phyloP scores from a whole-genome alignment of 1,140 invertebrate species.

The Drosophila subobscura region DNA sequence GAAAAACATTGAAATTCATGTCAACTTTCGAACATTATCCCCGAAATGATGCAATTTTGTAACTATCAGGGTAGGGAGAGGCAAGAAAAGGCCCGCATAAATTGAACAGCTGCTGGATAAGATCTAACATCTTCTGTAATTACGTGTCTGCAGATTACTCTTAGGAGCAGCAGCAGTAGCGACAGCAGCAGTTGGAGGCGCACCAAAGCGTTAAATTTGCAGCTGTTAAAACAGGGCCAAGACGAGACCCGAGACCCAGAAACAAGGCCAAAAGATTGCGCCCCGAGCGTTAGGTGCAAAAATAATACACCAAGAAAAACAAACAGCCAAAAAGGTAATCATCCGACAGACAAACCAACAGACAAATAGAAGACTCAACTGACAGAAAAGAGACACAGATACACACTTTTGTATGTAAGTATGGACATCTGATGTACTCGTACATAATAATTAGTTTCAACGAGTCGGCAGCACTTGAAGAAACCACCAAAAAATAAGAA shows the following conservation, averaged over 20 bases:
- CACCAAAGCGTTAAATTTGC: conserved; percentile 63
- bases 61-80: background rate
- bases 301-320: conserved; percentile 38
- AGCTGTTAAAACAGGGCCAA: conserved; percentile 60
- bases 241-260: background rate
- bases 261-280: conserved; percentile 21
- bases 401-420: no score
- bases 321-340: conserved; percentile 72
- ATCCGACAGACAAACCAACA: conserved; percentile 40
- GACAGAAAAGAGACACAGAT: no score
- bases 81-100: conserved; percentile 25
- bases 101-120: conserved; percentile 44
- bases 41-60: conserved; percentile 28
- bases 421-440: no score
- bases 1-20: conserved; percentile 2
- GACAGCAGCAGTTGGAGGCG: conserved; percentile 5
- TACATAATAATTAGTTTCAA: conserved; percentile 72
- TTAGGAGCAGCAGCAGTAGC: conserved; percentile 7
- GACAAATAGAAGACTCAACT: conserved; percentile 13
- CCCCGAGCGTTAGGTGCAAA: conserved; percentile 23
- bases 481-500: conserved; percentile 23
- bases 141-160: conserved; percentile 37
- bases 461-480: conserved; percentile 57
- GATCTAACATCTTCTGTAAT: conserved; percentile 69
- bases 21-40: conserved; percentile 29